phyloP scores from a whole-genome alignment of 2,888 invertebrate species.

The Macaria notata region DNA sequence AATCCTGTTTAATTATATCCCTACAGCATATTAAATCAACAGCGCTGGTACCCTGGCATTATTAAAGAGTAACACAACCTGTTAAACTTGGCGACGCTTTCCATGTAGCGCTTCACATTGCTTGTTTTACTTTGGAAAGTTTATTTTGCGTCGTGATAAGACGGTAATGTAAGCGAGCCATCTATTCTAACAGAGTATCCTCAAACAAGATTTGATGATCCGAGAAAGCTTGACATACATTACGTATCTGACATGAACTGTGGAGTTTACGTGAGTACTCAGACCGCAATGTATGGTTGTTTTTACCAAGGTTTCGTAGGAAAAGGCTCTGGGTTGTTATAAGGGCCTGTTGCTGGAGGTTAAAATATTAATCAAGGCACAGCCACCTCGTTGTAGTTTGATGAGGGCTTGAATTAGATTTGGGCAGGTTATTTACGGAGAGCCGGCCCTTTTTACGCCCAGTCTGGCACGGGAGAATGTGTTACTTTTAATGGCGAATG shows the following conservation, averaged over 20 bases:
- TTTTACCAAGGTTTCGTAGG: not conserved
- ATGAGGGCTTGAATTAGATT: conserved; percentile 49
- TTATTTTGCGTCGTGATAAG: not conserved
- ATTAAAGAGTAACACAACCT: conserved; percentile 23
- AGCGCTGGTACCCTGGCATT: conserved; percentile 13
- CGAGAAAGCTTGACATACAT: conserved; percentile 6
- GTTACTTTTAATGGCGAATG: conserved; percentile 17
- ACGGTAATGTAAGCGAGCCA: conserved; percentile 8
- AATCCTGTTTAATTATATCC: conserved; percentile 32
- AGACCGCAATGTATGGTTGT: conserved; percentile 16
- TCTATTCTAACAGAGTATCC: not conserved
- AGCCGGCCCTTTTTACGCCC: conserved; percentile 30
- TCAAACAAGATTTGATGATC: not conserved
- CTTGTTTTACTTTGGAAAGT: conserved; percentile 7
- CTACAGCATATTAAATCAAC: conserved; percentile 30
- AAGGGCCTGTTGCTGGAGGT: conserved; percentile 33
- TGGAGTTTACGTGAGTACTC: not conserved
- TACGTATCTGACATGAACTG: not conserved
- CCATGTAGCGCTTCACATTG: conserved; percentile 10
- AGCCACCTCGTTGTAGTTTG: conserved; percentile 40
- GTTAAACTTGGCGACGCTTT: conserved; percentile 20
- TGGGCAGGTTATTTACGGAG: conserved; percentile 39
- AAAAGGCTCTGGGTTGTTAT: conserved; percentile 9
- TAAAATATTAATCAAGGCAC: conserved; percentile 48
- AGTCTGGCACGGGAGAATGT: conserved; percentile 18